phyloP scores from a whole-genome alignment of 92 coral and sea anemone species.

The Chrysogorgia sp. region DNA sequence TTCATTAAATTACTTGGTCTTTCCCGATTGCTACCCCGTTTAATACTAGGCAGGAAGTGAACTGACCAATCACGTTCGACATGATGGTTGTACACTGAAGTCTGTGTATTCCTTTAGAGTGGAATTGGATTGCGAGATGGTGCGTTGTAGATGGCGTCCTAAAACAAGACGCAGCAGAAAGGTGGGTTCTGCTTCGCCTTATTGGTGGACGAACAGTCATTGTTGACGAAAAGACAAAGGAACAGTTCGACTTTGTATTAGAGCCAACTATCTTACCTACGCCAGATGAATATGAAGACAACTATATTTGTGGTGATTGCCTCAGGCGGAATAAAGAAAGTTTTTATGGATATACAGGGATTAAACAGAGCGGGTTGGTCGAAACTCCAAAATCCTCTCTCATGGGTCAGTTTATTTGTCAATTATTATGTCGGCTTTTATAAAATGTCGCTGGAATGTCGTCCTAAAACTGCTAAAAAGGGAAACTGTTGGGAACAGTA shows the following conservation, averaged over 20 bases:
- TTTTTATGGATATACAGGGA: slow-evolving; percentile 29
- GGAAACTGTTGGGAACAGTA: no score
- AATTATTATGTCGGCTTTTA: neutral
- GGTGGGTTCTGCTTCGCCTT: slow-evolving; percentile 72
- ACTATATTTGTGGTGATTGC: slow-evolving; percentile 82
- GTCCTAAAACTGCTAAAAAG: no score
- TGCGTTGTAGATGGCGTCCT: slow-evolving; percentile 86
- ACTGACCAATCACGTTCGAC: no score
- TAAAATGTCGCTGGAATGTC: no score
- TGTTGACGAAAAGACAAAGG: slow-evolving; percentile 59
- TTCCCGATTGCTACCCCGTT: no score
- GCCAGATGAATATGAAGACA: slow-evolving; percentile 73
- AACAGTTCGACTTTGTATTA: slow-evolving; percentile 78
- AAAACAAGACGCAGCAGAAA: slow-evolving; percentile 65
- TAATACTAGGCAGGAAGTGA: no score
- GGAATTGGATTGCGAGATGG: slow-evolving; percentile 65
- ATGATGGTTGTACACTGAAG: no score
- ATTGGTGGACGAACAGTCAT: slow-evolving; percentile 84
- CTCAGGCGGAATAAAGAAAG: slow-evolving; percentile 70
- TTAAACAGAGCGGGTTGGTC: neutral
- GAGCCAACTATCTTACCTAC: slow-evolving; percentile 63
- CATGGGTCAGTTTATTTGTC: slow-evolving; percentile 4
- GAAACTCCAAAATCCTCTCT: slow-evolving; percentile 41
- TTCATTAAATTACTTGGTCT: no score
- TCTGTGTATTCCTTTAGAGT: neutral